Evolutionary conservation across 2,113 vertebrate species (phyloP).

Genomic region (Sterrhoptilus dennistouni): DNA sequence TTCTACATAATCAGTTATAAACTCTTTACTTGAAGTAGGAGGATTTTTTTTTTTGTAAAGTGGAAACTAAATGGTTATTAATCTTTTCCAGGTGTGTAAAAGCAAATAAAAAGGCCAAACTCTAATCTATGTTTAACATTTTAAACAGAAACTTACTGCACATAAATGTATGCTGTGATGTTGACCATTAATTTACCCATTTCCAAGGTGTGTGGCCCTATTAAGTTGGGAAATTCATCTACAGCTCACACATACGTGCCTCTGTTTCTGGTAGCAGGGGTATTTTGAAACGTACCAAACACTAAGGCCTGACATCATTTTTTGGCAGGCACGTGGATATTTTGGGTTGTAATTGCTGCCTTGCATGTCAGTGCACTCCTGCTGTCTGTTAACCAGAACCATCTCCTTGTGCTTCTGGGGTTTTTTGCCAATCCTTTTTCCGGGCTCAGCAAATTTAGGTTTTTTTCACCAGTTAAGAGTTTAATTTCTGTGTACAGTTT

Average conservation of each 20-base stretch:
- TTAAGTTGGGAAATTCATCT: conserved; percentile 11
- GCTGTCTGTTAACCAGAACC: conserved; percentile 5
- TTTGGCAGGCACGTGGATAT: conserved; percentile 28
- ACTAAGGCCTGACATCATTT: conserved; percentile 42
- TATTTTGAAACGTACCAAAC: conserved; percentile 35
- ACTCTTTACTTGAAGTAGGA: not conserved
- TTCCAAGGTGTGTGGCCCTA: conserved; percentile 57
- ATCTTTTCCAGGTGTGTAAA: conserved; percentile 11
- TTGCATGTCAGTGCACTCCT: conserved; percentile 39
- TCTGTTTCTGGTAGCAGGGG: conserved; percentile 6
- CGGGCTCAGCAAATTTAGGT: not conserved
- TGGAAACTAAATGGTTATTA: not conserved
- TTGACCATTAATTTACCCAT: not conserved
- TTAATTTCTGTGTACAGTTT: not conserved
- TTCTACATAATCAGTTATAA: not conserved
- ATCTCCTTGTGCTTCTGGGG: not conserved
- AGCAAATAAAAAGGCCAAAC: not conserved
- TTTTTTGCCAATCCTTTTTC: not conserved
- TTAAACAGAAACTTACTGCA: not conserved
- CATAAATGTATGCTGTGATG: not conserved
- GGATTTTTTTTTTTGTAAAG: not conserved
- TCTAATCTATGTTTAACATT: not conserved
- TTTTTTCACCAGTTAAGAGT: not conserved
- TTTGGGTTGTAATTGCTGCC: conserved; percentile 34
- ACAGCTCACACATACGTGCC: not conserved